Percentiles rank a stretch among this genome's conserved stretches.
These are phyloP conservation scores for Drosophila setosimentum DNA, from an alignment of 2,888 invertebrate species.

Conservation along the genomic window DNA sequence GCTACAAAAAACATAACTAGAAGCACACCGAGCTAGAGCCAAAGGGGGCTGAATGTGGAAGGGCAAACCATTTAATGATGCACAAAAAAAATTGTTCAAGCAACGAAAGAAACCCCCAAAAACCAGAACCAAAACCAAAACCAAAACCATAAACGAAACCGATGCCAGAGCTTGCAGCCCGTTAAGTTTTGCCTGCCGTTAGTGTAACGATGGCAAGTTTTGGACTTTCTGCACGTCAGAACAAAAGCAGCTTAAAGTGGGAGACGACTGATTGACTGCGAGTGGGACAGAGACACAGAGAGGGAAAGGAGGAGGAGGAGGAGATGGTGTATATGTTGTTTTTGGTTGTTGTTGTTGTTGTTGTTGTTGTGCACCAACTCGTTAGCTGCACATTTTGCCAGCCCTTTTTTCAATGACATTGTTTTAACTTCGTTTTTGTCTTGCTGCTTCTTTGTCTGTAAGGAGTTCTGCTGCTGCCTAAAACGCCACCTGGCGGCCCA, in stretches of 20 bases:
- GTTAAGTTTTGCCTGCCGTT: slow-evolving; percentile 43
- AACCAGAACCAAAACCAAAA: slow-evolving; percentile 26
- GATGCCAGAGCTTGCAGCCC: slow-evolving; percentile 34
- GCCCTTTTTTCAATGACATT: slow-evolving; percentile 51
- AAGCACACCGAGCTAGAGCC: not conserved
- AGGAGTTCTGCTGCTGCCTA: not conserved
- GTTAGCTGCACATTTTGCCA: slow-evolving; percentile 68
- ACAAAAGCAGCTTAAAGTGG: slow-evolving; percentile 55
- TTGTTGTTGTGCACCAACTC: slow-evolving; percentile 40
- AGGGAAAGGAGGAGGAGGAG: not conserved
- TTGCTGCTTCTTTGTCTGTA: slow-evolving; percentile 22
- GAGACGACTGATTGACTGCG: slow-evolving; percentile 16
- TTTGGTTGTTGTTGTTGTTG: slow-evolving; percentile 33
- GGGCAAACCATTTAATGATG: slow-evolving; percentile 45
- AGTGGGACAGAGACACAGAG: not conserved
- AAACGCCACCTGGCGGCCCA: slow-evolving; percentile 57
- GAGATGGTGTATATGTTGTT: slow-evolving; percentile 28
- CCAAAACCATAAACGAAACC: slow-evolving; percentile 34
- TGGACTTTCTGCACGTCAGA: slow-evolving; percentile 40
- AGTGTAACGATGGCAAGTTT: slow-evolving; percentile 23
- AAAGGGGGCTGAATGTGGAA: not conserved
- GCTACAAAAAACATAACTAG: slow-evolving; percentile 30
- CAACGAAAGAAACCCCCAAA: slow-evolving; percentile 20
- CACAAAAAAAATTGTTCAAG: slow-evolving; percentile 16
- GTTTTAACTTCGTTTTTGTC: slow-evolving; percentile 45